phyloP scores from a whole-genome alignment of 2,113 vertebrate genomes.

The Centropus unirufus region DNA sequence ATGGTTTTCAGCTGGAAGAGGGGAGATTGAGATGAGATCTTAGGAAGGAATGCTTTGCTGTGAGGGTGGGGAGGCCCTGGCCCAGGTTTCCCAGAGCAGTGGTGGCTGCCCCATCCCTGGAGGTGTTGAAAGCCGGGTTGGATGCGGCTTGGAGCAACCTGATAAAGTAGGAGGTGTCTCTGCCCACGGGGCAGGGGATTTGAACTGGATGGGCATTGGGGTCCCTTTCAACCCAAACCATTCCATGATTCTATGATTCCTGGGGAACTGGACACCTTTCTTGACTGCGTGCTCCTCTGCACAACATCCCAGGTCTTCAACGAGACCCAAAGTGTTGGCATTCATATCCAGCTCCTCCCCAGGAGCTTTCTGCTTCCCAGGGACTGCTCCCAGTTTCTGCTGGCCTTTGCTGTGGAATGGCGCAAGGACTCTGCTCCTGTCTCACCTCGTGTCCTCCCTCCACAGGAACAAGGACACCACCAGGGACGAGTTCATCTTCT shows the following conservation, averaged over 20 bases:
- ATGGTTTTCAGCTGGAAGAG: too few relatives aligned
- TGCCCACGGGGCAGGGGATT: too few relatives aligned
- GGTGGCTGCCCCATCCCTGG: too few relatives aligned
- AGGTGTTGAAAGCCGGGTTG: too few relatives aligned
- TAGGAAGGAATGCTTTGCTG: too few relatives aligned
- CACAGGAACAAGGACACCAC: conserved; percentile 90
- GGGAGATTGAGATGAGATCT: too few relatives aligned
- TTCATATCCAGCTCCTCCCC: background rate
- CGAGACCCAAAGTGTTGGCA: background rate
- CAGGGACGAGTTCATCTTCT: conserved; percentile 92
- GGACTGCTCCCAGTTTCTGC: background rate
- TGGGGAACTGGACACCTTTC: fast-evolving
- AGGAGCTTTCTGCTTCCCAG: background rate
- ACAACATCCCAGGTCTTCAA: background rate
- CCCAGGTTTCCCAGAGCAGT: too few relatives aligned
- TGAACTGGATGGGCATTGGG: too few relatives aligned
- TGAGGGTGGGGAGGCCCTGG: too few relatives aligned
- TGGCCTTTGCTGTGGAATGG: fast-evolving
- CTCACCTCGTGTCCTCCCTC: background rate
- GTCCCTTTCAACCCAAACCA: too few relatives aligned
- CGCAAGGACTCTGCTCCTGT: background rate
- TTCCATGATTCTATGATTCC: background rate
- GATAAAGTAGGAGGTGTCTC: too few relatives aligned
- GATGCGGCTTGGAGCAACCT: too few relatives aligned
- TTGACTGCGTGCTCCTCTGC: background rate